A percentile compares a stretch with the other conserved stretches of the same genome.
Evolutionary conservation across 2,113 vertebrate species (phyloP).

Genomic region (Campylomormyrus tamandua): DNA sequence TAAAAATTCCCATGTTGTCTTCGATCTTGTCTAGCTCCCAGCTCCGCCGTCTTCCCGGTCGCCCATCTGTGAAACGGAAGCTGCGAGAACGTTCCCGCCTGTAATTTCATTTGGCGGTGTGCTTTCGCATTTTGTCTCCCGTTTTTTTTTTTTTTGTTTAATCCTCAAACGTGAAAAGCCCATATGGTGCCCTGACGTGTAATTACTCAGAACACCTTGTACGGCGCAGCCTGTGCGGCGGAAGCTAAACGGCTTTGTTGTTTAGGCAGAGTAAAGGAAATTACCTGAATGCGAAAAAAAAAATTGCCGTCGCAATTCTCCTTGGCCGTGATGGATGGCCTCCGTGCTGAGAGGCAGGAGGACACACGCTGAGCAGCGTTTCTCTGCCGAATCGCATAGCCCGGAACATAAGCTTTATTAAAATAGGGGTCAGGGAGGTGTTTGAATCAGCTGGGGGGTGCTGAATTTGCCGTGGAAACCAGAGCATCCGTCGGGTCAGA

Average conservation of each 20-base stretch:
- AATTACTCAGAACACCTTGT: conserved; percentile 19
- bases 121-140: neutral
- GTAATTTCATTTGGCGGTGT: neutral
- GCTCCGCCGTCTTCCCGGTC: neutral
- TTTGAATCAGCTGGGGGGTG: neutral
- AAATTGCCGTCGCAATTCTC: neutral
- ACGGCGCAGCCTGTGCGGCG: neutral
- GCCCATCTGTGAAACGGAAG: neutral
- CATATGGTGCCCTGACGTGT: conserved; percentile 8
- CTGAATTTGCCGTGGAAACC: neutral
- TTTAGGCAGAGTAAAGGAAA: neutral
- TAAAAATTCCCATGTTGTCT: neutral
- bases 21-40: neutral
- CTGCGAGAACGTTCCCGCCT: neutral
- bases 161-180: neutral
- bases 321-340: neutral
- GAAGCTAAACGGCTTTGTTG: neutral
- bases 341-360: neutral
- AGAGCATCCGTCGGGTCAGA: neutral
- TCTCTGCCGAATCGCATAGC: neutral
- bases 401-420: neutral
- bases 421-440: neutral
- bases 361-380: neutral
- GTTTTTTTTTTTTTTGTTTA: neutral
- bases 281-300: neutral